Conservation (phyloP, 1,140 invertebrate species). For the Himalopsyche phryganea region DNA sequence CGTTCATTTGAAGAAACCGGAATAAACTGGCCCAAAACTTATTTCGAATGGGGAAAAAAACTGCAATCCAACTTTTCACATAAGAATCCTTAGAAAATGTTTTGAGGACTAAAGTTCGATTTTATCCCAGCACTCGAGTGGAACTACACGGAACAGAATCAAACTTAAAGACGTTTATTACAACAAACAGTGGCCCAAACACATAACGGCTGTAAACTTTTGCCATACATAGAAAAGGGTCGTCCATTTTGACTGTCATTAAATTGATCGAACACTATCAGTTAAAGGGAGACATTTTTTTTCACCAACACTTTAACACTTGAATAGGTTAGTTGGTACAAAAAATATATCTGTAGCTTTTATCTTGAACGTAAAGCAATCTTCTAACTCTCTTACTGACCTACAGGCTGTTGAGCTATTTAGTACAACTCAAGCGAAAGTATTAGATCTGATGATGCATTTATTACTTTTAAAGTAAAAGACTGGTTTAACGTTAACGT, state of each 20-base stretch:
- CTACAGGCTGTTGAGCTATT: no score
- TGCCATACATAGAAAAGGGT: neutral
- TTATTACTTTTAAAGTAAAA: no score
- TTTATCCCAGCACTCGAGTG: conserved; percentile 31
- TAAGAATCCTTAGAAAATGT: conserved; percentile 35
- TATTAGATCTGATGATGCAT: no score
- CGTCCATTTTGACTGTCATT: neutral
- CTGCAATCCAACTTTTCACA: conserved; percentile 34
- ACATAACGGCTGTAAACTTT: conserved; percentile 17
- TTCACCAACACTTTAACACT: no score
- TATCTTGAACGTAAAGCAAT: no score
- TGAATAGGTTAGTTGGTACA: no score
- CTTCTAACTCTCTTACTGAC: no score
- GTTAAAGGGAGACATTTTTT: no score
- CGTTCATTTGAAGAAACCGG: conserved; percentile 27
- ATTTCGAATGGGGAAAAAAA: conserved; percentile 26
- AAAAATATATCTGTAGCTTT: no score
- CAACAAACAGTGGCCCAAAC: conserved; percentile 25
- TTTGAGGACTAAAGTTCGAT: conserved; percentile 33
- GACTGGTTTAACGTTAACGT: no score
- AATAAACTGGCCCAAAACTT: conserved; percentile 30
- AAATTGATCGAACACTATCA: no score
- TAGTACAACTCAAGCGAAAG: no score
- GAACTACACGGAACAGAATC: conserved; percentile 33
- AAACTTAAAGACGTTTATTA: conserved; percentile 35